phyloP scores from a whole-genome alignment of 2,797 vertebrate species.

The Megaceryle alcyon region DNA sequence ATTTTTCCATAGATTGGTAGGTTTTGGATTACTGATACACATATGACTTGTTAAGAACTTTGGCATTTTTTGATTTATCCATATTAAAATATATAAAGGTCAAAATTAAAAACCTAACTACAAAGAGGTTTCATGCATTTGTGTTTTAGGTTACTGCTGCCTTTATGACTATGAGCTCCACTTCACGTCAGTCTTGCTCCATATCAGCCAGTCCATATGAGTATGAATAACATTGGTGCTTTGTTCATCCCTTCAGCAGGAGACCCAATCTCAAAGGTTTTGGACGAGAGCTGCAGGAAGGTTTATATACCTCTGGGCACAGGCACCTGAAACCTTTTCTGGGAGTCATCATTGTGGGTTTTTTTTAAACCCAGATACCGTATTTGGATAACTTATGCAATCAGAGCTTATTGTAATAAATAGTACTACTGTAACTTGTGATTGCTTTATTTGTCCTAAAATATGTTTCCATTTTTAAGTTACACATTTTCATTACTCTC shows the following conservation, averaged over 20 bases:
- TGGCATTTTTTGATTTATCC: background rate
- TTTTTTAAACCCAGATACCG: background rate
- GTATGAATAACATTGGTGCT: background rate
- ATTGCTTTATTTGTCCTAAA: background rate
- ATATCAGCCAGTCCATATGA: background rate
- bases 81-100: background rate
- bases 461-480: background rate
- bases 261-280: background rate
- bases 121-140: background rate
- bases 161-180: background rate
- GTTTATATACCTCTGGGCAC: background rate
- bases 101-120: background rate
- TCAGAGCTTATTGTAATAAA: background rate
- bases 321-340: background rate
- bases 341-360: background rate
- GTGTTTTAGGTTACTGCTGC: background rate
- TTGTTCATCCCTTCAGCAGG: background rate
- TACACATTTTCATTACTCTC: background rate
- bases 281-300: background rate
- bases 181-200: background rate
- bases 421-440: background rate
- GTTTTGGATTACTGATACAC: background rate
- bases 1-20: background rate
- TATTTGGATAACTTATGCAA: background rate
- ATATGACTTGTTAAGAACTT: background rate